Evolutionary conservation across 37 sponge, comb jelly and placozoan species (phyloP).

Genomic region (Spongilla lacustris): DNA sequence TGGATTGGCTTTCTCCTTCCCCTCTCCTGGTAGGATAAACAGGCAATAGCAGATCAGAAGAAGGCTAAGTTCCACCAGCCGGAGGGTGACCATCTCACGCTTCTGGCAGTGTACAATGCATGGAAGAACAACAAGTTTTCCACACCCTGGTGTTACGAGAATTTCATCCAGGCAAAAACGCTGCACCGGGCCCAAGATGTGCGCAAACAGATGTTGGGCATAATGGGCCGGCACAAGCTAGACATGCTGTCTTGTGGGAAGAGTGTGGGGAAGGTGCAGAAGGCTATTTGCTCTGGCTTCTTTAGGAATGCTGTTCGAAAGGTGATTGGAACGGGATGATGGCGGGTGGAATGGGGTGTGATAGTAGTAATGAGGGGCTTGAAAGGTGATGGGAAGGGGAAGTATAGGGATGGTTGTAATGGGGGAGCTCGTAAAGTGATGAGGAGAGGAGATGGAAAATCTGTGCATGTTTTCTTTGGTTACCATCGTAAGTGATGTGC

Average conservation of each 20-base stretch:
- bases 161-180: constrained; percentile 95
- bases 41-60: constrained; percentile 93
- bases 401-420: too few species aligned
- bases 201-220: constrained; percentile 96
- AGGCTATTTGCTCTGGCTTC: constrained; percentile 91
- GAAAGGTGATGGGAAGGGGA: too few species aligned
- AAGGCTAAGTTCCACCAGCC: constrained; percentile 97
- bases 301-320: constrained; percentile 95
- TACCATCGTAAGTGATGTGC: too few species aligned
- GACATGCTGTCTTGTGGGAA: constrained; percentile 95
- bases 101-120: constrained; percentile 96
- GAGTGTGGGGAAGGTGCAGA: constrained; percentile 88
- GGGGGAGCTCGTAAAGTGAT: too few species aligned
- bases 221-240: constrained; percentile 98
- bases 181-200: constrained; percentile 91
- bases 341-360: too few species aligned
- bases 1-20: too few species aligned
- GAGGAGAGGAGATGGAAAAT: too few species aligned
- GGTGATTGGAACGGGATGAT: too few species aligned
- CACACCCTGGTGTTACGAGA: constrained; percentile 96
- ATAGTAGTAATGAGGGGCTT: too few species aligned
- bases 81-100: constrained; percentile 97
- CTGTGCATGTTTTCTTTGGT: too few species aligned
- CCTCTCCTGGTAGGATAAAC: constrained; percentile 77
- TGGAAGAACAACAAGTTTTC: constrained; percentile 99